Evolutionary conservation across 2,113 vertebrate genomes (phyloP).

Genomic region (Sarotherodon lohbergeri): DNA sequence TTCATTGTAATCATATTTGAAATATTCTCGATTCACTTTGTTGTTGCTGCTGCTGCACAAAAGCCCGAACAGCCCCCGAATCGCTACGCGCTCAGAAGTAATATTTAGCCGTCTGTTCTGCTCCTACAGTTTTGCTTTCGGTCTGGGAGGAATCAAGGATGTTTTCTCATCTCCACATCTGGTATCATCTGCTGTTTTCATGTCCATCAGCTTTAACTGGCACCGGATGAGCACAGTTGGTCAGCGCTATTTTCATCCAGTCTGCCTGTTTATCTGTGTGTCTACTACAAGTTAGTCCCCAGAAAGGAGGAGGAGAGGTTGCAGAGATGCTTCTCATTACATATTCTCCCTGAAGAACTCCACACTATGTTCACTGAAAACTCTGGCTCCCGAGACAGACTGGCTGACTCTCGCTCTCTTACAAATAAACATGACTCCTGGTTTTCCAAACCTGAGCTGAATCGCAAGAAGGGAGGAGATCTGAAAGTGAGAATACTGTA

Average conservation of each 20-base stretch:
- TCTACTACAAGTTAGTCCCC: constrained; percentile 37
- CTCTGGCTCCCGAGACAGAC: constrained; percentile 40
- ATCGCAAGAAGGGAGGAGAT: constrained; percentile 24
- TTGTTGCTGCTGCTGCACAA: neutral
- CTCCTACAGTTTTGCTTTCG: neutral
- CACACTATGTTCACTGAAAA: constrained; percentile 49
- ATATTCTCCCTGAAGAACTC: constrained; percentile 63
- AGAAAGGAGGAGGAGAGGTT: constrained; percentile 26
- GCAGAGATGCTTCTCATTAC: constrained; percentile 54
- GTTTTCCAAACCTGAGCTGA: constrained; percentile 48
- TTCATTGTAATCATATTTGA: neutral
- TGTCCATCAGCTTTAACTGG: constrained; percentile 13
- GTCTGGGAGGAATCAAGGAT: constrained; percentile 2
- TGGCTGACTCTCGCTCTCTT: constrained; percentile 33
- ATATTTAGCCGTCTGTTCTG: neutral
- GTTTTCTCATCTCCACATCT: constrained; percentile 6
- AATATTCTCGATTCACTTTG: neutral
- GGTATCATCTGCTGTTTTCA: constrained; percentile 4
- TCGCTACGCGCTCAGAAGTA: neutral
- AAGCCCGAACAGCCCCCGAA: neutral
- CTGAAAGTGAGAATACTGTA: neutral
- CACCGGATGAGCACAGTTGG: neutral
- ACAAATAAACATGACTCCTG: constrained; percentile 52
- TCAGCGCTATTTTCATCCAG: constrained; percentile 20
- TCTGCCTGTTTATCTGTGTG: constrained; percentile 29